Conservation (phyloP, 1,140 invertebrate species). For the Halyomorpha halys region DNA sequence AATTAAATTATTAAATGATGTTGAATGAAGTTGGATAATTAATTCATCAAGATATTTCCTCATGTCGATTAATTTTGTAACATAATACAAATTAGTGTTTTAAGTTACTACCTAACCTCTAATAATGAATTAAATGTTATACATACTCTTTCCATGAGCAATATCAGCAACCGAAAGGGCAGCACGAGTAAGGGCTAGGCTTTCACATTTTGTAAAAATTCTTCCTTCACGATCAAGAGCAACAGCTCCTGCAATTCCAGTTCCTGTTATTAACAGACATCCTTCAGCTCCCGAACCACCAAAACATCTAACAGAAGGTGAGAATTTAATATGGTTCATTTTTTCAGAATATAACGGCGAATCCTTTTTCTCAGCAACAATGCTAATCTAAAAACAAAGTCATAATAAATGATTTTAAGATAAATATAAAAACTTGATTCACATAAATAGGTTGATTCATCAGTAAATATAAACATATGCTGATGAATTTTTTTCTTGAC, state of each 20-base stretch:
- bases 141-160: slow-evolving; percentile 58
- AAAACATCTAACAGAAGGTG: slow-evolving; percentile 74
- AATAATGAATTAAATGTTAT: slow-evolving; percentile 24
- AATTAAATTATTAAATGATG: too few species aligned
- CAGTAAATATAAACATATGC: too few species aligned
- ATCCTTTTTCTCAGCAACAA: slow-evolving; percentile 69
- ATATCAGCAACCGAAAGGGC: slow-evolving; percentile 65
- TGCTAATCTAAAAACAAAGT: slow-evolving; percentile 37
- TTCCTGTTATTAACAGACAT: slow-evolving; percentile 67
- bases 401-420: too few species aligned
- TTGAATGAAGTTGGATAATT: too few species aligned
- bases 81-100: too few species aligned
- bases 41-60: too few species aligned
- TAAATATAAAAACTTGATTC: too few species aligned
- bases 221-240: slow-evolving; percentile 38
- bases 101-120: too few species aligned
- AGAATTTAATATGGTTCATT: slow-evolving; percentile 62
- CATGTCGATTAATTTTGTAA: too few species aligned
- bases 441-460: too few species aligned
- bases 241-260: slow-evolving; percentile 67
- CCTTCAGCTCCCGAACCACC: slow-evolving; percentile 73
- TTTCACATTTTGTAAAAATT: slow-evolving; percentile 47
- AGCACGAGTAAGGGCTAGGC: slow-evolving; percentile 58
- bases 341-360: slow-evolving; percentile 71
- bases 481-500: too few species aligned